Evolutionary conservation across 1,140 invertebrate genomes (phyloP).

Genomic region (Sycophila sp.): DNA sequence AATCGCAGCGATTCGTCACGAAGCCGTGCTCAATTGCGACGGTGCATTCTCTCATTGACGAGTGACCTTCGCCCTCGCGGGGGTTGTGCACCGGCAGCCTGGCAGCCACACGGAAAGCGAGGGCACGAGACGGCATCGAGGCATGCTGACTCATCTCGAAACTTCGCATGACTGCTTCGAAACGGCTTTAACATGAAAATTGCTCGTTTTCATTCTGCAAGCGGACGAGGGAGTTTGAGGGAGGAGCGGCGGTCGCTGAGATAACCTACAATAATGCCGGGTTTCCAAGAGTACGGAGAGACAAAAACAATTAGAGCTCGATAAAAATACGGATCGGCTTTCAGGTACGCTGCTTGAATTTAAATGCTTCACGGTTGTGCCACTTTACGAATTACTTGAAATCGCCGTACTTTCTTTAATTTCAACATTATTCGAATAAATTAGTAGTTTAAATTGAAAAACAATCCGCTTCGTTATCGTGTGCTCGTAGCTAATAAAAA

Average conservation of each 20-base stretch:
- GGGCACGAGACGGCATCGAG: constrained; percentile 37
- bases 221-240: constrained; percentile 31
- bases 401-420: too few species aligned
- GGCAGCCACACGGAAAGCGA: background rate
- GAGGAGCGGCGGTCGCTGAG: constrained; percentile 30
- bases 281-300: background rate
- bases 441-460: background rate
- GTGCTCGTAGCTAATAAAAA: background rate
- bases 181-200: constrained; percentile 52
- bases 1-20: constrained; percentile 13
- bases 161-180: constrained; percentile 48
- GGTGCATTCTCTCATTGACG: background rate
- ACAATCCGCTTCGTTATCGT: background rate
- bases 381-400: too few species aligned
- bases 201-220: constrained; percentile 45
- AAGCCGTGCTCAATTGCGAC: constrained; percentile 2
- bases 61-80: constrained; percentile 39
- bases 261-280: constrained; percentile 15
- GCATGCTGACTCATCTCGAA: constrained; percentile 45
- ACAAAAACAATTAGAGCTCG: constrained; percentile 45
- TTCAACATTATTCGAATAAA: background rate
- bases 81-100: constrained; percentile 32
- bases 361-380: constrained; percentile 9
- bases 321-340: constrained; percentile 44
- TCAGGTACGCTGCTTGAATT: constrained; percentile 37